phyloP scores from a whole-genome alignment of 1,140 invertebrate genomes.

The Arion vulgaris region DNA sequence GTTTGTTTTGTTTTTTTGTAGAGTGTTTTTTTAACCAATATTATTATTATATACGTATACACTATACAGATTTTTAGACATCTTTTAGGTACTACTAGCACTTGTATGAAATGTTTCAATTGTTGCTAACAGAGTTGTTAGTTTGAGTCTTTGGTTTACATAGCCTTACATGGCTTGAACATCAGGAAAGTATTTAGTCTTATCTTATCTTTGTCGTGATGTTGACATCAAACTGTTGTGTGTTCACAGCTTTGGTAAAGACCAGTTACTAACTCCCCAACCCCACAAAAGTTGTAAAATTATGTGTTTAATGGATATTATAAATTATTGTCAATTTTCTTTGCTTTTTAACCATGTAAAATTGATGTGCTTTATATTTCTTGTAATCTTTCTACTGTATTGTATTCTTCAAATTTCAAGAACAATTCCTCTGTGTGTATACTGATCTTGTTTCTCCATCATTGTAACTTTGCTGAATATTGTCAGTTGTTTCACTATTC shows the following conservation, averaged over 20 bases:
- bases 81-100: neutral
- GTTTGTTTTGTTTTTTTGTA: too few relatives aligned
- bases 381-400: neutral
- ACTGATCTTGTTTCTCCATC: too few relatives aligned
- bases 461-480: too few relatives aligned
- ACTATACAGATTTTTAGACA: neutral
- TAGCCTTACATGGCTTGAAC: neutral
- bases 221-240: too few relatives aligned
- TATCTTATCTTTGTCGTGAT: too few relatives aligned
- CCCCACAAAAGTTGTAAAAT: neutral
- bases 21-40: too few relatives aligned
- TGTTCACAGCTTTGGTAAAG: too few relatives aligned
- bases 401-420: neutral
- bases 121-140: neutral
- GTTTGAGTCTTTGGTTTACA: neutral
- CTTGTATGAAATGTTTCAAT: neutral
- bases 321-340: neutral
- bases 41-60: too few relatives aligned
- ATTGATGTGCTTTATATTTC: neutral
- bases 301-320: neutral
- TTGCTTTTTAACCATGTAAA: neutral
- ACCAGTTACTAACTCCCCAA: too few relatives aligned
- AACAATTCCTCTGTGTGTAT: neutral
- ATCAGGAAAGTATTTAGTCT: neutral
- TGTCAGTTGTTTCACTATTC: neutral